phyloP scores from a whole-genome alignment of 1,140 invertebrate genomes.

The Pseudomyrmex dendroicus region DNA sequence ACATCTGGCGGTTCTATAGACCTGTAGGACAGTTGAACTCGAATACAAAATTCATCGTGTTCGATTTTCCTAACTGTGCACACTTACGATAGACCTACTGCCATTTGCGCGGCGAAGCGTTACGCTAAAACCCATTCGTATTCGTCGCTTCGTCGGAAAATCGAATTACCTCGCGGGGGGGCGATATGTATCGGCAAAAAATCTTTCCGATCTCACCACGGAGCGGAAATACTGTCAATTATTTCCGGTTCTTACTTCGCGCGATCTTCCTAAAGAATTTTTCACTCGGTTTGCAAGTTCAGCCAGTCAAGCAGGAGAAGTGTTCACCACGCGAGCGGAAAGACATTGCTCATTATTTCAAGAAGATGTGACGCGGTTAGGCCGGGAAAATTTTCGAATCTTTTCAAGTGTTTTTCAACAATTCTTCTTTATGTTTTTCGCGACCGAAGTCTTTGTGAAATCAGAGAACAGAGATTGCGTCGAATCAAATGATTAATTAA shows the following conservation, averaged over 20 bases:
- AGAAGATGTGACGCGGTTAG: neutral
- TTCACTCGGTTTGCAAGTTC: neutral
- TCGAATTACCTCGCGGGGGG: neutral
- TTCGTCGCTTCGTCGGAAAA: neutral
- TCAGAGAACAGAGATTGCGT: no score
- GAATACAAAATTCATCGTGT: slow-evolving; percentile 83
- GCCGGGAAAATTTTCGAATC: neutral
- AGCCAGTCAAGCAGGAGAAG: neutral
- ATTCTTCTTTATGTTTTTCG: neutral
- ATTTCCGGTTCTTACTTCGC: neutral
- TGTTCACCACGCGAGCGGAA: neutral
- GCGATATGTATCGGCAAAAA: slow-evolving; percentile 5
- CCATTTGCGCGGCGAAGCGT: slow-evolving; percentile 37
- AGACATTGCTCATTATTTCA: slow-evolving; percentile 14
- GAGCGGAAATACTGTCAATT: neutral
- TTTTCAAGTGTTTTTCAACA: neutral
- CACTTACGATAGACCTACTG: slow-evolving; percentile 63
- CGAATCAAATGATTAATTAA: no score
- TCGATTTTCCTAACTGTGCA: slow-evolving; percentile 79
- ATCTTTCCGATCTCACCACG: neutral
- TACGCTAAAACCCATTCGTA: slow-evolving; percentile 5
- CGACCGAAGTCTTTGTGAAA: neutral
- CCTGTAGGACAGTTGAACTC: slow-evolving; percentile 73
- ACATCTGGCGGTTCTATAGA: slow-evolving; percentile 81
- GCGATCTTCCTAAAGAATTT: neutral